A percentile compares a stretch with the other conserved stretches of the same genome.
These are phyloP conservation scores for Vultur gryphus DNA, from an alignment of 2,797 vertebrate genomes.

Conservation along the genomic window DNA sequence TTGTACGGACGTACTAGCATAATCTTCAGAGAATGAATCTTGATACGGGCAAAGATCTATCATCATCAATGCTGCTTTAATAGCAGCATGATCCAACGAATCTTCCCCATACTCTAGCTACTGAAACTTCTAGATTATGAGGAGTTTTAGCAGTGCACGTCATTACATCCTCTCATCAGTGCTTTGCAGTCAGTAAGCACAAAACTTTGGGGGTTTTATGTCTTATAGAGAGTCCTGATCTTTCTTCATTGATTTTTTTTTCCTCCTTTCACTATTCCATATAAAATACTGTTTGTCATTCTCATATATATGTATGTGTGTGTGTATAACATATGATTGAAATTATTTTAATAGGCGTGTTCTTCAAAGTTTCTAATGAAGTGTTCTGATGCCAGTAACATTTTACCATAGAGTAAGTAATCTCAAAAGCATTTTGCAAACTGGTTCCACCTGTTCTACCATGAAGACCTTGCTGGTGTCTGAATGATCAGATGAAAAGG, in stretches of 20 bases:
- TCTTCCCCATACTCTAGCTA: neutral
- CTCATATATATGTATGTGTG: neutral
- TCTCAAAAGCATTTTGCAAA: neutral
- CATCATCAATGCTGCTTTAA: neutral
- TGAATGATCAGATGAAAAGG: neutral
- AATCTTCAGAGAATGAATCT: neutral
- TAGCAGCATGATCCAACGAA: neutral
- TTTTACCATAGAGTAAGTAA: neutral
- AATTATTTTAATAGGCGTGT: neutral
- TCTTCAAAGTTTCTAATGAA: neutral
- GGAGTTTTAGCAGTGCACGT: neutral
- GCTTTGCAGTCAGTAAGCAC: neutral
- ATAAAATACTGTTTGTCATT: neutral
- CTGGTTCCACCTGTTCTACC: neutral
- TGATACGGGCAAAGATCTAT: neutral
- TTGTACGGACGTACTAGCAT: neutral
- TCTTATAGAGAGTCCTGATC: neutral
- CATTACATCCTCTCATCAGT: neutral
- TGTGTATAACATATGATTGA: neutral
- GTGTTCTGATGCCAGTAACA: neutral
- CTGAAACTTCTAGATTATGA: neutral
- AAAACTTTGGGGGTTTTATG: neutral
- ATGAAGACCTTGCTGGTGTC: neutral
- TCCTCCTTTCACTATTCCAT: neutral
- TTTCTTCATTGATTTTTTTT: neutral